Evolutionary conservation across 2,888 invertebrate species (phyloP).

Genomic region (Tenthredo amoena): DNA sequence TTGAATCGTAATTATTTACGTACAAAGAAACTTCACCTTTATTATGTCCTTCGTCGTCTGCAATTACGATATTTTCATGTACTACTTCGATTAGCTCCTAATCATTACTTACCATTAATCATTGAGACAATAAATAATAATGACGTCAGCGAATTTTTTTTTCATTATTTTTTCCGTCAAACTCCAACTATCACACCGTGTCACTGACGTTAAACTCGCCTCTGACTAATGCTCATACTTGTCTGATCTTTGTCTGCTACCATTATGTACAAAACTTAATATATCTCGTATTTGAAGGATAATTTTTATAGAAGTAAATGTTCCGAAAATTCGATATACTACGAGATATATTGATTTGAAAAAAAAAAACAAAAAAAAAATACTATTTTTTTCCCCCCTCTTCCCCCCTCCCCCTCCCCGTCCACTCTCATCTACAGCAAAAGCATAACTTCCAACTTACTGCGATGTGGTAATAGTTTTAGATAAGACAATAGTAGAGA

Average conservation of each 20-base stretch:
- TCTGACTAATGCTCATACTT: not conserved
- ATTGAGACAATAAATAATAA: constrained; percentile 12
- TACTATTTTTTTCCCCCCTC: too few species aligned
- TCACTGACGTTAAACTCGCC: not conserved
- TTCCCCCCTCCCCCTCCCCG: not conserved
- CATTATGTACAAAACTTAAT: not conserved
- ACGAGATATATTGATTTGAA: too few species aligned
- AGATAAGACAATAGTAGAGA: constrained; percentile 3
- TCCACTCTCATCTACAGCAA: not conserved
- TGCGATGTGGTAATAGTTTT: constrained; percentile 1
- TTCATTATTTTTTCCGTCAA: not conserved
- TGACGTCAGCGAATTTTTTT: constrained; percentile 43
- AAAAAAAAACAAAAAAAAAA: too few species aligned
- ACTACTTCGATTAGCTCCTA: not conserved
- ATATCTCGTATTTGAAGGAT: too few species aligned
- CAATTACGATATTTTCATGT: not conserved
- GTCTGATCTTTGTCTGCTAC: constrained; percentile 11
- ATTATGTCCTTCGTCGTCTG: not conserved
- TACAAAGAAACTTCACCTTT: not conserved
- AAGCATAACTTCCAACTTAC: not conserved
- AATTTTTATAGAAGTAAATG: too few species aligned
- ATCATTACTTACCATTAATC: constrained; percentile 2
- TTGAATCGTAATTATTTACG: not conserved
- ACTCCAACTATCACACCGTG: not conserved
- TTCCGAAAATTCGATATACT: too few species aligned